These are phyloP conservation scores for Callyntrura sp. DNA, from an alignment of 2,888 invertebrate genomes.

Conservation along the genomic window DNA sequence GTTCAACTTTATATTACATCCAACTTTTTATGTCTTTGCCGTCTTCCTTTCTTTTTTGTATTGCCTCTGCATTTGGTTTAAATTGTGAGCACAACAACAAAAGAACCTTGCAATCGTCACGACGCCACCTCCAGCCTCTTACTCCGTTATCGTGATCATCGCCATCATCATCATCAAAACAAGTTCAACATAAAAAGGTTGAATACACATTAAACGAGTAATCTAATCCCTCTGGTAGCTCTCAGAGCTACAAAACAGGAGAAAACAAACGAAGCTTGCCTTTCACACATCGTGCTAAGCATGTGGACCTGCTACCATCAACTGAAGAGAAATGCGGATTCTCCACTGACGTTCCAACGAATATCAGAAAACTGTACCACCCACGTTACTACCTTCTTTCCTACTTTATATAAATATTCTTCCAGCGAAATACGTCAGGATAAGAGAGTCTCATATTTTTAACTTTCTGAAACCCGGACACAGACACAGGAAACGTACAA, in stretches of 20 bases:
- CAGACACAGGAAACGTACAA: not conserved
- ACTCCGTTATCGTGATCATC: too few species aligned
- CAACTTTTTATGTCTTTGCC: constrained; percentile 42
- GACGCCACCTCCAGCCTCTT: not conserved
- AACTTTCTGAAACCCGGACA: not conserved
- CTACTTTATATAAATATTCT: not conserved
- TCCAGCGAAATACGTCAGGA: constrained; percentile 8
- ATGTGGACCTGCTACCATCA: constrained; percentile 45
- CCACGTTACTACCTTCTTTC: not conserved
- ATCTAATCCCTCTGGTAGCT: not conserved
- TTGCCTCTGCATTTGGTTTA: not conserved
- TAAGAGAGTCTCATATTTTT: not conserved
- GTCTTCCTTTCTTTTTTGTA: not conserved
- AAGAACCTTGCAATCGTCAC: not conserved
- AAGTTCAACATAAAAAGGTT: constrained; percentile 23
- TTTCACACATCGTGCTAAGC: not conserved
- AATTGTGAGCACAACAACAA: constrained; percentile 7
- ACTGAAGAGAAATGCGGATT: constrained; percentile 15
- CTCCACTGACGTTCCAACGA: constrained; percentile 28
- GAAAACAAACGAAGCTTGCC: not conserved
- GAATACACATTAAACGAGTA: constrained; percentile 13
- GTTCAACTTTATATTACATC: constrained; percentile 55
- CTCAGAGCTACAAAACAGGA: not conserved
- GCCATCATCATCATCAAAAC: not conserved
- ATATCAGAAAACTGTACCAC: constrained; percentile 40